These are phyloP conservation scores for Anabacerthia variegaticeps DNA, from an alignment of 2,797 vertebrate species.

Conservation along the genomic window DNA sequence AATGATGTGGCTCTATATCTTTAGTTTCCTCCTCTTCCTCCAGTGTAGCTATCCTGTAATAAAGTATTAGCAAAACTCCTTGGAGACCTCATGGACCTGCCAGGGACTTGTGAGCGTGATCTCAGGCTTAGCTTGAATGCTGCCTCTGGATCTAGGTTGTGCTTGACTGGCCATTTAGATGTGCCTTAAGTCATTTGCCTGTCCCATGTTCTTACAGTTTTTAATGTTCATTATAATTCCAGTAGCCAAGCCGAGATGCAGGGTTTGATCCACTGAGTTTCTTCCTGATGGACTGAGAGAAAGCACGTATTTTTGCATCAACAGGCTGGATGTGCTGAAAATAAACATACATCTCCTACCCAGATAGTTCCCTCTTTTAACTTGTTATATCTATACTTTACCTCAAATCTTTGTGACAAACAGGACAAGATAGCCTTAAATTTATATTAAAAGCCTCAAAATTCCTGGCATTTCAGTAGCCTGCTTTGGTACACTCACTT, in stretches of 20 bases:
- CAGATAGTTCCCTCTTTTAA: not conserved
- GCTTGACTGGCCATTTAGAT: not conserved
- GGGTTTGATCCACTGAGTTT: not conserved
- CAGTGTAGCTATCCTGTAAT: not conserved
- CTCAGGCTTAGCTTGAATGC: not conserved
- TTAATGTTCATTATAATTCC: not conserved
- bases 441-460: constrained; percentile 30
- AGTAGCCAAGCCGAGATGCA: not conserved
- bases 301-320: not conserved
- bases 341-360: not conserved
- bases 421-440: constrained; percentile 28
- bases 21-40: not conserved
- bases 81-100: not conserved
- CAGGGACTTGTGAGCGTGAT: accelerated
- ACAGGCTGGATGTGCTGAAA: not conserved
- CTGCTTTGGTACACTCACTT: constrained; percentile 26
- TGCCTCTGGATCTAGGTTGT: not conserved
- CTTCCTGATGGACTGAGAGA: not conserved
- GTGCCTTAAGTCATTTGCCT: not conserved
- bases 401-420: constrained; percentile 8
- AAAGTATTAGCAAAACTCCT: not conserved
- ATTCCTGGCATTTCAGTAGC: constrained; percentile 60
- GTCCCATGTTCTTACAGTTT: not conserved
- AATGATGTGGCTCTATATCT: not conserved
- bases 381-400: not conserved